Percentiles rank a stretch among this genome's conserved stretches.
These are phyloP conservation scores for Mormoops blainvillei DNA, from an alignment of 2,113 vertebrate species.

Conservation along the genomic window DNA sequence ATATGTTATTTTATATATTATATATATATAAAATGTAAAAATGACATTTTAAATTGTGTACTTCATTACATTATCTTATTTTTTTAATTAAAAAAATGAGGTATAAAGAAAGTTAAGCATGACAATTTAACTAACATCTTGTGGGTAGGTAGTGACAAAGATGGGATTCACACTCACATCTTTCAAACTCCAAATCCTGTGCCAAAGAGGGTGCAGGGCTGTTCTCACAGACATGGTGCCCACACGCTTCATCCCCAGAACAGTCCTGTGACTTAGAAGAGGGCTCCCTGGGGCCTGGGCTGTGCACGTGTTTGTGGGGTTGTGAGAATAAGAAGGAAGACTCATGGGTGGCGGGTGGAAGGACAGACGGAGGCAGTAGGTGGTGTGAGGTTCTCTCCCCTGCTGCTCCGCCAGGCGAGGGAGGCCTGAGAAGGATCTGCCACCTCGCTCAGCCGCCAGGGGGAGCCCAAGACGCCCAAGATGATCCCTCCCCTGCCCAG, in stretches of 20 bases:
- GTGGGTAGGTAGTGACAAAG: neutral
- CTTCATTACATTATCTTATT: neutral
- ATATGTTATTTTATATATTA: too few relatives aligned
- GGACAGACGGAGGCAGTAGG: accelerated
- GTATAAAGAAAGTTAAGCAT: neutral
- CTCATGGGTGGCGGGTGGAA: accelerated
- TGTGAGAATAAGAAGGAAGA: neutral
- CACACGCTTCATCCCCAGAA: accelerated
- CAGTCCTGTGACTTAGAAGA: neutral
- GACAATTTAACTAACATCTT: neutral
- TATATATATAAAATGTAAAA: neutral
- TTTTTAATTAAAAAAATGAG: neutral
- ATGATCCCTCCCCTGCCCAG: neutral
- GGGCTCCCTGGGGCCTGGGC: too few relatives aligned
- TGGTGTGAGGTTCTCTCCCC: neutral
- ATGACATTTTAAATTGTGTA: neutral
- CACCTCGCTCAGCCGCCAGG: neutral
- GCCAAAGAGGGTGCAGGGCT: accelerated
- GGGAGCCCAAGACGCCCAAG: accelerated
- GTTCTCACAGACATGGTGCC: accelerated
- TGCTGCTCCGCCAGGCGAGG: neutral
- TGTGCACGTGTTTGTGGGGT: accelerated
- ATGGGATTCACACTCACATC: neutral
- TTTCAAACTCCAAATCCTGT: neutral
- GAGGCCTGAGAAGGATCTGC: neutral